A percentile compares a stretch with the other conserved stretches of the same genome.
phyloP scores from a whole-genome alignment of 2,113 vertebrate species.

The Agelaius tricolor region DNA sequence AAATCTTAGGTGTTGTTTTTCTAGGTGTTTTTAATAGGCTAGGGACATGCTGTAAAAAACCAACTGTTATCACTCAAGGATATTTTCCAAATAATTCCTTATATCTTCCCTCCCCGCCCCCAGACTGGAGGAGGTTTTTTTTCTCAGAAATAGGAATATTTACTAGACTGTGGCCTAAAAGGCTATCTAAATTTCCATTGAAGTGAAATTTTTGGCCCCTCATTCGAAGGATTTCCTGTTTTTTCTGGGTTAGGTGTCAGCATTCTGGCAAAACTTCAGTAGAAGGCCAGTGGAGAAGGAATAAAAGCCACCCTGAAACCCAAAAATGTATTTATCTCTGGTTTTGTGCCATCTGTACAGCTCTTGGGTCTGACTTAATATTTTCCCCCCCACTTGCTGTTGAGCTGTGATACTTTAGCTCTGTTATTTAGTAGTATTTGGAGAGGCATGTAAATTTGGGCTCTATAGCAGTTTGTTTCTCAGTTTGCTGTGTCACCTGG shows the following conservation, averaged over 20 bases:
- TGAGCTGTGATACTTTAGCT: not conserved
- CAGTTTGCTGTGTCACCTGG: not conserved
- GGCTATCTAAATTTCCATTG: not conserved
- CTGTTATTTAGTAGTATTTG: not conserved
- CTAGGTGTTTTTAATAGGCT: not conserved
- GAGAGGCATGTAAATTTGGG: not conserved
- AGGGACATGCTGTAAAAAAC: not conserved
- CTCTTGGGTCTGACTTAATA: not conserved
- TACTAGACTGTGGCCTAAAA: not conserved
- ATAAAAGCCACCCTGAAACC: not conserved
- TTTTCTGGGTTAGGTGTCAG: constrained; percentile 27
- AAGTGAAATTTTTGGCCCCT: constrained; percentile 1
- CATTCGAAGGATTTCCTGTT: constrained; percentile 27
- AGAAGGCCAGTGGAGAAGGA: not conserved
- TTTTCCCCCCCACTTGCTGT: not conserved
- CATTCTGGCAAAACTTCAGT: not conserved
- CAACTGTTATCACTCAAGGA: not conserved
- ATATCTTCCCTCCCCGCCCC: not conserved
- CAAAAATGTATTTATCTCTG: not conserved
- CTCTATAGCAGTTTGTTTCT: not conserved
- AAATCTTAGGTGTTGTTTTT: constrained; percentile 1
- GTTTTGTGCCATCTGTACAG: not conserved
- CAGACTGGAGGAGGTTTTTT: not conserved
- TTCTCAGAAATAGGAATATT: not conserved
- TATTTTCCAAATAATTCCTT: not conserved